Evolutionary conservation across 2,797 vertebrate genomes (phyloP), one percentile per base, ranked within the genome.

Genomic region (Characodon lateralis): DNA sequence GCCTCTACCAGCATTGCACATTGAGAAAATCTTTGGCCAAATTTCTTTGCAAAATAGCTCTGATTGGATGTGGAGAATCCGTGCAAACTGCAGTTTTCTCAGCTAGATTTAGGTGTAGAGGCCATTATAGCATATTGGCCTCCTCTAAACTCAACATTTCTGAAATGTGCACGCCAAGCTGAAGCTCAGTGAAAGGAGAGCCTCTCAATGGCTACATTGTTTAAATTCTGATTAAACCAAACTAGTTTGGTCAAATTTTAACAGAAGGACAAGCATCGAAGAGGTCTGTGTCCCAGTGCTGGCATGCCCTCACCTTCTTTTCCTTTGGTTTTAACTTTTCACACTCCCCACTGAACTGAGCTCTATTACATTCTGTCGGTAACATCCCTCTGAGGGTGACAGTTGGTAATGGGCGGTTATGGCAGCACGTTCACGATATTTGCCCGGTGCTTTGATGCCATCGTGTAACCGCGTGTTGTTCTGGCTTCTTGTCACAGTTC

Each of bases 171-270:
- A 76, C 81, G 85, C 88, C 87, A 83, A 88, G 87, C 93, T 89
- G 87, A 92, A 93, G 87, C 84, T 71, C 31, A 0, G 71, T 91
- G 84, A 91, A 90, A 88, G 87, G 78, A 68, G 68, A 18, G 28
- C 78, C 83, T 85, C 86, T 93, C 87, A 93, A 93, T 93, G 90
- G 90, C 88, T 78, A 75, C 92, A 91, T 94, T 94, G 94, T 95
- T 90, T 93, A 80, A 91, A 91, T 86, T 84, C 84, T 71, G 87
- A 89, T 85, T 86, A 81, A 90, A 92, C 83, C 86, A 86, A 88
- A 90, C 89, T 55, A 78, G 91, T 90, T 88, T 81, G 78, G 92
- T 93, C 75, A 90, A 88, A 90, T 59, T 91, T 90, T 86, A 93
- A 93, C 91, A 88, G 78, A 74, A 80, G 72, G 73, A 58, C 73